Conservation (phyloP, 2,113 vertebrate genomes). For the Actenoides lindsayi region DNA sequence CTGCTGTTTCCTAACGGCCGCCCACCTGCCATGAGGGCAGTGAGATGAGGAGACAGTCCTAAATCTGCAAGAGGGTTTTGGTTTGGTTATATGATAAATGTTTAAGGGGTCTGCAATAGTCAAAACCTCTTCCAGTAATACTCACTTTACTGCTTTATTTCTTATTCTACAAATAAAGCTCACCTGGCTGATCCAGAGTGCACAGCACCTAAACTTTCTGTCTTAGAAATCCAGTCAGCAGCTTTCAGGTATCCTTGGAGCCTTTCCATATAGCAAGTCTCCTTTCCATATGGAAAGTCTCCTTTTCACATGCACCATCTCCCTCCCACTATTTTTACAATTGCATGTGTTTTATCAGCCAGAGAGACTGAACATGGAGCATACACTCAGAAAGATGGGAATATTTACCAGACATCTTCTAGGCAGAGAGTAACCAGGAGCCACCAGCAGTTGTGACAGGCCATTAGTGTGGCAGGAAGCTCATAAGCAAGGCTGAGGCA, state of each 20-base stretch:
- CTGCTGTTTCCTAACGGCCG: slow-evolving; percentile 88
- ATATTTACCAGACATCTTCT: not conserved
- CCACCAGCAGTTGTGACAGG: not conserved
- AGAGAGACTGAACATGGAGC: not conserved
- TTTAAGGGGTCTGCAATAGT: not conserved
- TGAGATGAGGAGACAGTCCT: slow-evolving; percentile 96
- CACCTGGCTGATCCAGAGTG: not conserved
- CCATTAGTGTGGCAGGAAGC: not conserved
- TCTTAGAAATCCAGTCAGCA: not conserved
- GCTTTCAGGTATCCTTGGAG: not conserved
- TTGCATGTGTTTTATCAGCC: not conserved
- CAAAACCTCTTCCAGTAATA: not conserved
- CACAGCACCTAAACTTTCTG: not conserved
- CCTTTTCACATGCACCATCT: too few species aligned
- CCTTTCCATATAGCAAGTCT: not conserved
- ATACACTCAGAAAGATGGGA: not conserved
- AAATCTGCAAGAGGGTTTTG: slow-evolving; percentile 82
- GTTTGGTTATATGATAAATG: not conserved
- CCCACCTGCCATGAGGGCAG: slow-evolving; percentile 90
- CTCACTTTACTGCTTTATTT: not conserved
- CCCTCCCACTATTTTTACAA: not conserved
- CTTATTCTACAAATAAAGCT: not conserved
- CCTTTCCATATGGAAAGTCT: not conserved
- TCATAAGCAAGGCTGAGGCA: not conserved
- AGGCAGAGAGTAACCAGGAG: not conserved